phyloP scores from a whole-genome alignment of 2,113 vertebrate genomes.

The Euleptes europaea region DNA sequence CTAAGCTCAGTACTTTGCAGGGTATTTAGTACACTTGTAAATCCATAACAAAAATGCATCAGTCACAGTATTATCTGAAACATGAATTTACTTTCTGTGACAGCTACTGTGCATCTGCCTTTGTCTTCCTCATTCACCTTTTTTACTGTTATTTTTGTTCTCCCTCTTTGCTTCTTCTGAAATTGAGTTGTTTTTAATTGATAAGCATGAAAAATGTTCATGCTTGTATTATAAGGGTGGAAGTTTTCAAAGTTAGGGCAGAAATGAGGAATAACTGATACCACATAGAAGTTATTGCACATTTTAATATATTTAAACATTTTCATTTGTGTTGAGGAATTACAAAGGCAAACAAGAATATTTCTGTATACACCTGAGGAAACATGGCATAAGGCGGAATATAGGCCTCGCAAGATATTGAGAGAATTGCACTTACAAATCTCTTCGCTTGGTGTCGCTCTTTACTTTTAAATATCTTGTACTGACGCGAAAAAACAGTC shows the following conservation, averaged over 20 bases:
- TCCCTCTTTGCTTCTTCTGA: background rate
- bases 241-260: background rate
- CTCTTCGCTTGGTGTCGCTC: slow-evolving; percentile 12
- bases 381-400: background rate
- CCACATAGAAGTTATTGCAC: background rate
- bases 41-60: no score
- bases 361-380: background rate
- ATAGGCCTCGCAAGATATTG: background rate
- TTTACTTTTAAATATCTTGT: background rate
- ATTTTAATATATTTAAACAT: background rate
- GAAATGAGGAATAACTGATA: background rate
- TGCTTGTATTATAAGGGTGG: background rate
- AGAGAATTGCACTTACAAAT: slow-evolving; percentile 7
- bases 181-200: background rate
- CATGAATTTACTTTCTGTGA: background rate
- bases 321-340: background rate
- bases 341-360: background rate
- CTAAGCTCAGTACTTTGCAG: no score
- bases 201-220: background rate
- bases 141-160: background rate
- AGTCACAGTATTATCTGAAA: background rate
- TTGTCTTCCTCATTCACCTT: background rate
- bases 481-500: background rate
- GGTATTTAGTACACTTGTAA: no score
- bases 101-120: background rate